Base-by-base conservation (phyloP, 2,888 invertebrate genomes). In the Scaptomyza tumidula region DNA sequence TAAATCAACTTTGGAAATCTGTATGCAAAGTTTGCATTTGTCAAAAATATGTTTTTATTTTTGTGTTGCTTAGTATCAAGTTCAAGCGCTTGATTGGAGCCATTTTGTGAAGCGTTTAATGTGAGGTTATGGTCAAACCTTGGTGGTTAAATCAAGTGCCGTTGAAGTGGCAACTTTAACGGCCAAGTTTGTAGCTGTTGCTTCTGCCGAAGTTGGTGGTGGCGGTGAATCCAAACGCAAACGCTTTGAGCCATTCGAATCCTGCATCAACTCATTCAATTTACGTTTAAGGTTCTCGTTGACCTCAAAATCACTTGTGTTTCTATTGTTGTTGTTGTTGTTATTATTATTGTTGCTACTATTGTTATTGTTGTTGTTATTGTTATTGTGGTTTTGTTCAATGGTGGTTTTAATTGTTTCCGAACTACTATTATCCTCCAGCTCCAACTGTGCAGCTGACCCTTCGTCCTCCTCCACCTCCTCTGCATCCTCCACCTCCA, bases 141-240 rank as follows among this genome's bases (percentile, higher is more conserved):
- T 95, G 86, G 95, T 95, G 71, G 95, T 95, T 81, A 95, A 93
- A 62, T 92, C 91, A 49, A 91, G 70, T 6, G 91, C 91, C 33
- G 88, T 80, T 13, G 91, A 89, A 24, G 90, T 88, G 61, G 88
- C 62, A 43, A 76, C 60, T 49, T 85, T 78, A 11, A 82, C 78
- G n/a, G 53, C 29, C 29, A 54, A 27, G 14, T 65, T 71, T 6
- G 72, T 27, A 14, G 52, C 52, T 14, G 16, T n/a, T 16, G 44
- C 44, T 44, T 11, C 14, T 14, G 52, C 6, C 14, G 14, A 2
- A 2, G 52, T 11, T 39, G 50, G 14, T 10, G 64, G 44, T n/a
- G 64, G 44, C 11, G 69, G 37, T 6, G 74, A 50, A 1, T 76
- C 78, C 41, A 86, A 45, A 27, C 78, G 80, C 19, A 81, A 33